Conservation (phyloP, 92 coral and sea anemone species). For the Porites cylindrica region DNA sequence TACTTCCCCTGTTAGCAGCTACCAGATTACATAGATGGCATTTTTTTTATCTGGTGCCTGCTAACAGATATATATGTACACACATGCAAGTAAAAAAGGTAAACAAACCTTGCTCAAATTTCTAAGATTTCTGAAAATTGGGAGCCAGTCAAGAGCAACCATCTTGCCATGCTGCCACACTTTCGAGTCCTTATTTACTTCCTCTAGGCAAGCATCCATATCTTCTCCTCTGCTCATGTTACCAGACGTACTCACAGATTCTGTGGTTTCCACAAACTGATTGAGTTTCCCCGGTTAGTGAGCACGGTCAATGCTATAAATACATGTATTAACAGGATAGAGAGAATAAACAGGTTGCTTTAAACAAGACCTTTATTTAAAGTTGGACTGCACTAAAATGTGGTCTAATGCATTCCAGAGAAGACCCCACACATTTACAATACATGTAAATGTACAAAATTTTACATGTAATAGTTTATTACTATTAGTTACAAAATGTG, state of each 20-base stretch:
- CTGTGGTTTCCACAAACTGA: conserved; percentile 34
- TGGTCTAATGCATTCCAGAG: no score
- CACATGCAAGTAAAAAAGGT: not conserved
- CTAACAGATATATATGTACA: not conserved
- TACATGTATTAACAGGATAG: not conserved
- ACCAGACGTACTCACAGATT: conserved; percentile 66
- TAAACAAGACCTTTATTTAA: no score
- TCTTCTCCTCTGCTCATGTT: conserved; percentile 50
- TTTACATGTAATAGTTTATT: conserved; percentile 28
- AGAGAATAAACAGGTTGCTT: not conserved
- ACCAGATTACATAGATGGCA: not conserved
- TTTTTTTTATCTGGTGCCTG: conserved; percentile 8
- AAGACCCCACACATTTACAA: not conserved
- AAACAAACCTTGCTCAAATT: conserved; percentile 49
- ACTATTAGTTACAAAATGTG: conserved; percentile 27
- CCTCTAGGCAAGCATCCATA: conserved; percentile 70
- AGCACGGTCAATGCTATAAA: conserved; percentile 41
- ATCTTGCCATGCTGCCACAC: conserved; percentile 70
- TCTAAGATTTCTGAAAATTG: conserved; percentile 46
- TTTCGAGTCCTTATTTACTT: conserved; percentile 57
- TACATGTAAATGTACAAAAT: conserved; percentile 22
- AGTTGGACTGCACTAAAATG: no score
- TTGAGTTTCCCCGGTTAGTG: conserved; percentile 19
- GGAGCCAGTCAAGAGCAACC: conserved; percentile 60
- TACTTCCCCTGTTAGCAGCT: conserved; percentile 10